phyloP scores from a whole-genome alignment of 2,113 vertebrate genomes.

The Noturus placidus region DNA sequence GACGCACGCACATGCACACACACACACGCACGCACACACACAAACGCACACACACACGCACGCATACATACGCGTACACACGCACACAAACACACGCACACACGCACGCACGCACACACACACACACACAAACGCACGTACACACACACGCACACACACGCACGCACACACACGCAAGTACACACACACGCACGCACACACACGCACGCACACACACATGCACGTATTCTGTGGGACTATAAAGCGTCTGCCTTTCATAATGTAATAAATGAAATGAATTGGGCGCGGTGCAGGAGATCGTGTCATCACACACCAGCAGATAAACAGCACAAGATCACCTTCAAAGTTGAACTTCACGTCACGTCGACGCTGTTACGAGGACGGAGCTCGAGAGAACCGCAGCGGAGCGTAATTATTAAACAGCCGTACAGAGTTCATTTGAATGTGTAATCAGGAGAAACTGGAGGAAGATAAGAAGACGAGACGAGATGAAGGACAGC shows the following conservation, averaged over 20 bases:
- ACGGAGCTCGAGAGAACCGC: neutral
- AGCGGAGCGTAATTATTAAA: neutral
- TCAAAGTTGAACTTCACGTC: neutral
- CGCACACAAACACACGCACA: too few relatives aligned
- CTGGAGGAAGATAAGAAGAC: too few relatives aligned
- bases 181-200: slow-evolving; percentile 52
- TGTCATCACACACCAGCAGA: neutral
- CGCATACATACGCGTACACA: too few relatives aligned
- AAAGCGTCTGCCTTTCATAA: neutral
- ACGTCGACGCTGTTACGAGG: neutral
- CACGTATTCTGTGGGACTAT: neutral
- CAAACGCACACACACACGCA: too few relatives aligned
- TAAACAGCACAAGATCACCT: neutral
- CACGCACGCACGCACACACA: too few relatives aligned
- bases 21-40: too few relatives aligned
- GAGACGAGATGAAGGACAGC: neutral
- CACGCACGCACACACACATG: slow-evolving; percentile 50
- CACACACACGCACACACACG: too few relatives aligned
- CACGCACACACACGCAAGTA: too few relatives aligned
- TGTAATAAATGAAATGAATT: neutral
- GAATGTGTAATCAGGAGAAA: neutral
- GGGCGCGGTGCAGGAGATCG: neutral
- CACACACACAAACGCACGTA: too few relatives aligned
- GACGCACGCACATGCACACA: too few relatives aligned
- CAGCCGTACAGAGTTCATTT: neutral